Conservation (phyloP, 2,113 vertebrate genomes). For the Caranx ignobilis region DNA sequence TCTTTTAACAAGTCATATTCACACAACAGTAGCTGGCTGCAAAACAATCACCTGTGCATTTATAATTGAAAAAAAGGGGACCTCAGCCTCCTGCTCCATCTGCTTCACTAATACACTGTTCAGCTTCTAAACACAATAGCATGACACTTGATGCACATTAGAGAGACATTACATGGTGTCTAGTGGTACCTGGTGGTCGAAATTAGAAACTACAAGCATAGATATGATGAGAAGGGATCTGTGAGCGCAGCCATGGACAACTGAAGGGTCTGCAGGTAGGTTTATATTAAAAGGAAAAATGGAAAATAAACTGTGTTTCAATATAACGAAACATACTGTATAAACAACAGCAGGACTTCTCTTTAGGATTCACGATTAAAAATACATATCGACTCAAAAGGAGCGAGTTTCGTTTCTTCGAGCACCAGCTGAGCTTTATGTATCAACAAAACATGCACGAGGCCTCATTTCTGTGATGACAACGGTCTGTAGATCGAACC, state of each 20-base stretch:
- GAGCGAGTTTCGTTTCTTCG: neutral
- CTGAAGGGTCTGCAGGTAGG: neutral
- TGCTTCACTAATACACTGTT: neutral
- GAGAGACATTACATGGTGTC: neutral
- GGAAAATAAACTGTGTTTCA: neutral
- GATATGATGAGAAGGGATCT: neutral
- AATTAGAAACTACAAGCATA: constrained; percentile 20
- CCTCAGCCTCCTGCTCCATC: neutral
- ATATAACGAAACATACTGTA: neutral
- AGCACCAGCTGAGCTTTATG: neutral
- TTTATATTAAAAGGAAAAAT: neutral
- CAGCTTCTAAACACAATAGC: neutral
- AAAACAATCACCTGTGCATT: neutral
- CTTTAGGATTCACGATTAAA: neutral
- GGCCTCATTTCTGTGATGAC: neutral
- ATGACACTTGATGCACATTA: neutral
- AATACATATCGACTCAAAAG: neutral
- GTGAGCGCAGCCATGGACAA: neutral
- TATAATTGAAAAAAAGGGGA: neutral
- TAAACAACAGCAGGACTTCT: neutral
- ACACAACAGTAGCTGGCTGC: neutral
- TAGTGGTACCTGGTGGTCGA: constrained; percentile 56
- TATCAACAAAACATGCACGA: neutral
- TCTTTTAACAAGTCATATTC: neutral
- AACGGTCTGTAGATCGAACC: neutral